phyloP scores from a whole-genome alignment of 2,797 vertebrate genomes.

The Lophotriccus pileatus region DNA sequence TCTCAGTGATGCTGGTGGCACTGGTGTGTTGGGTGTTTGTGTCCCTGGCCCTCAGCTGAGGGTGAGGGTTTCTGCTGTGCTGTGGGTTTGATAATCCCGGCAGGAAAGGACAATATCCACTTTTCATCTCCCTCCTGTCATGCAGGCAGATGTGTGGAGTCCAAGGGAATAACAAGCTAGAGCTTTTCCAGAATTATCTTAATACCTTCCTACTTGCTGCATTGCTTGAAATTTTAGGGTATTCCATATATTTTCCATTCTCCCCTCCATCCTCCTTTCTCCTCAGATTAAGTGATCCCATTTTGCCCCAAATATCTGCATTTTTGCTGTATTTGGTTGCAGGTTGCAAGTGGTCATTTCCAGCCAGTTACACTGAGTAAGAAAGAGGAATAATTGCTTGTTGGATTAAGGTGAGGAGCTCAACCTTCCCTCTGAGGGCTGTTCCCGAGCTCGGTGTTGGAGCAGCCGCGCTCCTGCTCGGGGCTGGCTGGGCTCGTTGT shows the following conservation, averaged over 20 bases:
- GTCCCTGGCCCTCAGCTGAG: background rate
- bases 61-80: background rate
- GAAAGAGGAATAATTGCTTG: background rate
- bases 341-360: fast-evolving
- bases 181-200: background rate
- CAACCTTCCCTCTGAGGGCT: background rate
- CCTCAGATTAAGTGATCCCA: background rate
- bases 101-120: background rate
- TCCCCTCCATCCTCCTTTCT: background rate
- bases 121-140: background rate
- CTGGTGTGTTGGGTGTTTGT: background rate
- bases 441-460: fast-evolving
- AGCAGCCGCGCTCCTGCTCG: fast-evolving
- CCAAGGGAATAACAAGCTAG: background rate
- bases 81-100: background rate
- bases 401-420: background rate
- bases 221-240: background rate
- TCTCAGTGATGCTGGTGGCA: background rate
- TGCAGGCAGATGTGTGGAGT: background rate
- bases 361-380: background rate
- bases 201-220: background rate
- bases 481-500: background rate
- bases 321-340: background rate
- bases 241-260: background rate
- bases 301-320: background rate